Evolutionary conservation across 30 jellyfish, hydroid and myxozoan genomes (phyloP), one percentile per base, ranked within the genome.

Genomic region (Rhopilema esculentum): DNA sequence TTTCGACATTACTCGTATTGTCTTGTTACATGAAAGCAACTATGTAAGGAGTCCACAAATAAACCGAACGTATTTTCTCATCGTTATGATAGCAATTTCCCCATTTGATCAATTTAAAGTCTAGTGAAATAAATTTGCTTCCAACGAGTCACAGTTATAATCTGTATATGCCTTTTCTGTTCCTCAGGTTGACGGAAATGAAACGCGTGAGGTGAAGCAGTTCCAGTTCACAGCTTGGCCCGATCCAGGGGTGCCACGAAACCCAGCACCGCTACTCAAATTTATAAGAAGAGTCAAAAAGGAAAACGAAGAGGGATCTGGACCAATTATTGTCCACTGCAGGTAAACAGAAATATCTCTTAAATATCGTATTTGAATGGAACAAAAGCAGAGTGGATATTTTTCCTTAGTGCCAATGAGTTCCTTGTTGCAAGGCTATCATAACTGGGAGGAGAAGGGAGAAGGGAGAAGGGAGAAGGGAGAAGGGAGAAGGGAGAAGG

Each of bases 181-280:
- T 19, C 31, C 24, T 22, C 87, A 91, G 97, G 79, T 20, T 68
- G 95, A 84, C 49, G 81, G 91, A 32, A 31, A 72, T 8, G 97
- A 96, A n/a, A 66, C 88, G 26, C 97, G 97, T 1, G 74, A 53
- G 19, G 89, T 96, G 16, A 96, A 84, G 80, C 99, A 96, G 49
- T 95, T 80, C 80, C 99, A 96, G 75, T 96, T 86, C 80, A 82
- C 97, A 25, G 97, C 96, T 4, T 96, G 99, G 99, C 99, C 99
- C 17, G 99, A 96, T 57, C 90, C 94, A 23, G 99, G 97, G 1
- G 99, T 91, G 20, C 99, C 99, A 19, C 85, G 77, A 29, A 51
- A 91, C 71, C 91, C 97, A 20, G 98, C 93, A 2, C 98, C 98
- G 23, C 57, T 96, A 23, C 84, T 96, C 27, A 82, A 92, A 21